Base-by-base conservation (phyloP, 1,140 invertebrate genomes). In the Ostrea edulis region DNA sequence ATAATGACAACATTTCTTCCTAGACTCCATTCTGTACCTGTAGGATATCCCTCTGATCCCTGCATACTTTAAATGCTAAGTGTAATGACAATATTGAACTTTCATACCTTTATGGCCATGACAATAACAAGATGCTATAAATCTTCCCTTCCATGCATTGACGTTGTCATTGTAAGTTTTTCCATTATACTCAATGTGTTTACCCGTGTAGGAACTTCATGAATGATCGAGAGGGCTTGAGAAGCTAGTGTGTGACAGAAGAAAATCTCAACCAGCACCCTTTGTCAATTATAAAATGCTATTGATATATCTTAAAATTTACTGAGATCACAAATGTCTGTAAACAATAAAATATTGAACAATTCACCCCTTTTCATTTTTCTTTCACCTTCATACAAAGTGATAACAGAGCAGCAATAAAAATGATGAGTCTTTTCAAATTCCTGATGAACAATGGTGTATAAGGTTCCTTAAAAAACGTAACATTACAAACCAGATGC, bases 51-150 rank as follows among this genome's bases (percentile, higher is more conserved):
- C 68, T 44, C 22, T 77, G 68, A 77, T 77, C 25, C 25, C 9
- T 25, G 25, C 68, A 77, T 77, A 29, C 25, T 77, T 77, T 77
- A 77, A 77, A 77, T 77, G 68, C 68, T 29, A 77, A 77, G 68
- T 77, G 68, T 77, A 77, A 77, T 12, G 68, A 77, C 25, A 77
- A 77, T 77, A 77, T 77, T 77, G 68, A 77, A 77, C 68, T 77
- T 77, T 77, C 68, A 35, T 77, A 29, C 68, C 68, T 77, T 77
- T 77, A 77, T 77, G 68, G 22, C 25, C 14, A 25, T 77, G 68
- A 77, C 68, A 77, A 77, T 77, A 25, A 77, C 22, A 77, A 77
- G 68, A 77, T 77, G 25, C 68, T 77, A 77, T 77, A 77, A 77
- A 77, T 77, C 68, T 77, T 29, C 25, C 68, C 29, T 29, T 35